phyloP scores from a whole-genome alignment of 2,113 vertebrate genomes.

The Bubo scandiacus region DNA sequence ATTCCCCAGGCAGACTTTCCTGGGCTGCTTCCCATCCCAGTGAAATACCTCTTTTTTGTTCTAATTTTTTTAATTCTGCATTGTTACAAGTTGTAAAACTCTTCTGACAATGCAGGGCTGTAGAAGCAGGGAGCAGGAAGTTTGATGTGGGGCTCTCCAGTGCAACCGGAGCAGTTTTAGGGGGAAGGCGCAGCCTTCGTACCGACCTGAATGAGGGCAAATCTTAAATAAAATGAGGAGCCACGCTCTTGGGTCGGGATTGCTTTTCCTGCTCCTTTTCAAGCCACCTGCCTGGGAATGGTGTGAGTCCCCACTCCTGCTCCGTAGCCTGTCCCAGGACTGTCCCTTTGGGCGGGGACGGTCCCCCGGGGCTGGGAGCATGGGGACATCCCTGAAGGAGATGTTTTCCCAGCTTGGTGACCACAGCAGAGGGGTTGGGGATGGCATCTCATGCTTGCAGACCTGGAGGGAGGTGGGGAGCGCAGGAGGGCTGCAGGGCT shows the following conservation, averaged over 20 bases:
- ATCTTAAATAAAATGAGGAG: background rate
- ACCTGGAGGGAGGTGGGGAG: background rate
- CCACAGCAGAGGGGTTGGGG: background rate
- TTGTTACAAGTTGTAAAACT: background rate
- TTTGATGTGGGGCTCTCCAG: background rate
- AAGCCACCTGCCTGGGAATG: background rate
- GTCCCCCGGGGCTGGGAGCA: background rate
- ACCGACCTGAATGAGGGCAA: fast-evolving
- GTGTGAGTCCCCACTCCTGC: fast-evolving
- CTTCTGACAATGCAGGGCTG: background rate
- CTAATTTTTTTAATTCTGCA: background rate
- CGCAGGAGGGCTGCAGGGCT: background rate
- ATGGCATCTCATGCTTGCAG: background rate
- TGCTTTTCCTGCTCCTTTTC: background rate
- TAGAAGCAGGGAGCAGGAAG: background rate
- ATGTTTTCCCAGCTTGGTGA: background rate
- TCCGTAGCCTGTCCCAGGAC: background rate
- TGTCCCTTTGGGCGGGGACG: background rate
- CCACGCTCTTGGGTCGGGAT: fast-evolving
- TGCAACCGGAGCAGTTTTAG: background rate
- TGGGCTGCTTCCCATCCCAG: background rate
- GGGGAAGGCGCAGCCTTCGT: background rate
- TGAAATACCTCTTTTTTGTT: background rate
- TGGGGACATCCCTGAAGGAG: background rate
- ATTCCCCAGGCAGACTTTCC: background rate